Base-by-base conservation (phyloP, 2,888 invertebrate species). In the Troglohyphantes excavatus region DNA sequence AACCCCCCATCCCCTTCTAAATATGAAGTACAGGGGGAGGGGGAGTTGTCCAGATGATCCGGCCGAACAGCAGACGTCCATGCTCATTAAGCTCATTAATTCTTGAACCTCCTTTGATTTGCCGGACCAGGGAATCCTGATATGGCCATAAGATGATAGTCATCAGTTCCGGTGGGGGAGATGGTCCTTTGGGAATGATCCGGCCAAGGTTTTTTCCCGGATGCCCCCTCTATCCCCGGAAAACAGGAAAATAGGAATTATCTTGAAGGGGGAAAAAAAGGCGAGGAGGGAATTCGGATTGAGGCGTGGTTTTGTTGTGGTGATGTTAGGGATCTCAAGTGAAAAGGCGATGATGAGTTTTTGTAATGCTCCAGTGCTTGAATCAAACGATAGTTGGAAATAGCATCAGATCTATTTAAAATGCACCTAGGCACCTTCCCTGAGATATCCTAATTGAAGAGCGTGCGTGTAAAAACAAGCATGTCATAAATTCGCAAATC, bases 81-180 rank as follows among this genome's bases (percentile, higher is more conserved):
- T 81, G 63, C 39, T 81, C 87, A 87, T 79, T 79, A 87, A 63
- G 72, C 87, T 87, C 87, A 87, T 81, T 87, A 87, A 87, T 79
- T 81, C 79, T 73, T 73, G 79, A 87, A 81, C 72, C 53, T 87
- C 87, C 46, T 87, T 87, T 81, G 87, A 87, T 87, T 87, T 87
- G 70, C 72, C 87, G 73, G 79, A 73, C 72, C 78, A 70, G 27
- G 65, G 73, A 73, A 11, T 78, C 70, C 43, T 39, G 75, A 67
- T 78, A 65, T 65, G 78, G 39, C 59, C 46, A 67, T 27, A 46
- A 72, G 76, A 67, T 39, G 78, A 65, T 84, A 75, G 65, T 46
- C 43, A 84, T 84, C 73, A 65, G 82, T 70, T 72, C 72, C 72
- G 82, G 72, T 59, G 46, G 53, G 23, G 33, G 33, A 17, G 21